phyloP scores from a whole-genome alignment of 2,113 vertebrate species.

The Varanus komodoensis region DNA sequence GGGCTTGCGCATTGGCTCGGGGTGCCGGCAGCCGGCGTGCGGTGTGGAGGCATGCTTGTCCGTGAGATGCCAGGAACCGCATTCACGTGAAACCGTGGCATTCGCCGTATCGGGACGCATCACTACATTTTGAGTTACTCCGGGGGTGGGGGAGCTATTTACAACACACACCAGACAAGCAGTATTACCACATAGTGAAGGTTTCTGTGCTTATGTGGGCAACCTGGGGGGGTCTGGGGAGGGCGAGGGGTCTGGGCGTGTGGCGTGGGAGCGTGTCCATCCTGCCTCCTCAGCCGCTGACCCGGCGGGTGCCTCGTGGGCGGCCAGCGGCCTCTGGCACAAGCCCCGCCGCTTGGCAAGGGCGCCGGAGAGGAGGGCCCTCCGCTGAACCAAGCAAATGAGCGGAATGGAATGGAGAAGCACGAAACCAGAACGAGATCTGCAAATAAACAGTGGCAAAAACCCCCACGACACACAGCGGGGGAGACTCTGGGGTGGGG shows the following conservation, averaged over 20 bases:
- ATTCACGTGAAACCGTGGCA: constrained; percentile 70
- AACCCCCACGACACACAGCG: constrained; percentile 17
- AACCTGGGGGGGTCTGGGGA: constrained; percentile 57
- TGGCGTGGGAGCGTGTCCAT: not conserved
- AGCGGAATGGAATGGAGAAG: constrained; percentile 57
- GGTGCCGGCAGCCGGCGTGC: not conserved
- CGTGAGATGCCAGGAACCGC: constrained; percentile 66
- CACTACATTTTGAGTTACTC: constrained; percentile 48
- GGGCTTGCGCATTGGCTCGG: constrained; percentile 48
- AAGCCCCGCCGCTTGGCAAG: constrained; percentile 60
- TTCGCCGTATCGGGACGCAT: constrained; percentile 48
- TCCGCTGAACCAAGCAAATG: constrained; percentile 46
- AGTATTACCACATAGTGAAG: constrained; percentile 46
- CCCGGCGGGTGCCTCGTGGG: not conserved
- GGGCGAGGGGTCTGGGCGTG: not conserved
- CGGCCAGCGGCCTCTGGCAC: constrained; percentile 47
- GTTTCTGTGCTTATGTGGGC: constrained; percentile 76
- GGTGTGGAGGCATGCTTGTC: constrained; percentile 60
- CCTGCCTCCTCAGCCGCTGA: not conserved
- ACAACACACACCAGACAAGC: constrained; percentile 56
- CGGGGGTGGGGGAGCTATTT: constrained; percentile 61
- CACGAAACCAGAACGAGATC: constrained; percentile 65
- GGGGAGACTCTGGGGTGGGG: not conserved
- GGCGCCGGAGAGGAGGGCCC: constrained; percentile 55
- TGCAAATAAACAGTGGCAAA: constrained; percentile 11